Conservation (phyloP, 2,797 vertebrate species). For the Helarctos malayanus region DNA sequence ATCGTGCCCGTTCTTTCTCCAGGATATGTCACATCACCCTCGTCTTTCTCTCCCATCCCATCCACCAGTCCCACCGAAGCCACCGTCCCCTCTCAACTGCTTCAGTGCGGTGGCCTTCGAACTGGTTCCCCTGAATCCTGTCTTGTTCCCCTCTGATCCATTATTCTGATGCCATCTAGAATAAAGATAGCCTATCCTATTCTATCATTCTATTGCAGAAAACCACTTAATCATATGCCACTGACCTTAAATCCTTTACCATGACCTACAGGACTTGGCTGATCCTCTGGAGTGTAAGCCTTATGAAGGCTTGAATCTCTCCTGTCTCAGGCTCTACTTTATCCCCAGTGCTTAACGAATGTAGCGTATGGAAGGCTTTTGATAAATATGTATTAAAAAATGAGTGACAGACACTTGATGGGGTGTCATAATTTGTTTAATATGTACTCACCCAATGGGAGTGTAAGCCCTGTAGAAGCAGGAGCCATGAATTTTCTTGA, state of each 20-base stretch:
- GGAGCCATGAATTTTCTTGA: not conserved
- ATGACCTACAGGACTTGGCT: not conserved
- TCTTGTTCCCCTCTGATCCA: not conserved
- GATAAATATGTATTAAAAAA: not conserved
- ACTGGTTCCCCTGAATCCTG: not conserved
- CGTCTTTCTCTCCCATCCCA: not conserved
- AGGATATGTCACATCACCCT: not conserved
- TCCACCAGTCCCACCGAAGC: not conserved
- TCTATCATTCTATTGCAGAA: not conserved
- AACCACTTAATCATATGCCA: not conserved
- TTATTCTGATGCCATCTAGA: not conserved
- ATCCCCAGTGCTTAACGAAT: not conserved
- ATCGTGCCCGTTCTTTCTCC: not conserved
- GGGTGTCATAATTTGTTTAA: not conserved
- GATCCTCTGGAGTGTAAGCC: not conserved
- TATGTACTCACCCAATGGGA: not conserved
- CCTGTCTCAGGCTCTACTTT: not conserved
- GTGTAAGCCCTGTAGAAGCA: not conserved
- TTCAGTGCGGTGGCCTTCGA: not conserved
- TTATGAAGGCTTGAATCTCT: not conserved
- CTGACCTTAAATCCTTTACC: constrained; percentile 6
- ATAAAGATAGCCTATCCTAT: not conserved
- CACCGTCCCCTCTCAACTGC: not conserved
- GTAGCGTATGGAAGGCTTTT: not conserved
- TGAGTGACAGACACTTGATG: not conserved